Base-by-base conservation (phyloP, 2,113 vertebrate species). In the Australoheros scitulus region DNA sequence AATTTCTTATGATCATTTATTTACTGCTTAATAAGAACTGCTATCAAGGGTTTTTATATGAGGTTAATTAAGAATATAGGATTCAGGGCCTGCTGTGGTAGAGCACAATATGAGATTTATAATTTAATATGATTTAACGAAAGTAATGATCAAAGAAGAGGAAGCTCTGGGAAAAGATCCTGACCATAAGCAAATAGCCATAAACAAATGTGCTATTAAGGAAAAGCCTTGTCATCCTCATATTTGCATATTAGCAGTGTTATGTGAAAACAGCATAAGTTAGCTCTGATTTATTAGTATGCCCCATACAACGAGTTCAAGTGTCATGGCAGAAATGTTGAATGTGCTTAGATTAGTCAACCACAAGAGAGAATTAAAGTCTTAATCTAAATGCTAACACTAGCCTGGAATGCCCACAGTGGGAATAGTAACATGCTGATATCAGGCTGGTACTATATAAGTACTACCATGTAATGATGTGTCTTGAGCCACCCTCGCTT, bases 121-220 rank as follows among this genome's bases (percentile, higher is more conserved):
- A 22, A 70, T 36, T 81, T 13, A 78, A 82, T 20, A 34, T 36
- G 18, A 82, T 82, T 82, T 80, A 77, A 75, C 77, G 82, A 84
- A 14, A 75, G 29, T 29, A 78, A 76, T 75, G 10, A 56, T 8
- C 32, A 61, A 65, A 81, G 85, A 82, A 79, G 65, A 89, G 81
- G 89, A 90, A 88, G 81, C 76, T 9, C 47, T 1, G 41, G 82
- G 76, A 74, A 80, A 81, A 70, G 72, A 79, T 84, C 47, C 85
- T 74, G 80, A 90, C 91, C 89, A 81, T 89, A 94, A 89, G 84
- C 94, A 94, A 93, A 93, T 91, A 47, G 18, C 38, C 18, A 36
- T 79, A 93, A 90, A 86, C 92, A 92, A 93, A 95, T 93, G 5
- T 52, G 60, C 59, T 70, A 84, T 85, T 82, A 81, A 84, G 80